Conservation (phyloP, 2,113 vertebrate genomes). For the Anolis sagrei region DNA sequence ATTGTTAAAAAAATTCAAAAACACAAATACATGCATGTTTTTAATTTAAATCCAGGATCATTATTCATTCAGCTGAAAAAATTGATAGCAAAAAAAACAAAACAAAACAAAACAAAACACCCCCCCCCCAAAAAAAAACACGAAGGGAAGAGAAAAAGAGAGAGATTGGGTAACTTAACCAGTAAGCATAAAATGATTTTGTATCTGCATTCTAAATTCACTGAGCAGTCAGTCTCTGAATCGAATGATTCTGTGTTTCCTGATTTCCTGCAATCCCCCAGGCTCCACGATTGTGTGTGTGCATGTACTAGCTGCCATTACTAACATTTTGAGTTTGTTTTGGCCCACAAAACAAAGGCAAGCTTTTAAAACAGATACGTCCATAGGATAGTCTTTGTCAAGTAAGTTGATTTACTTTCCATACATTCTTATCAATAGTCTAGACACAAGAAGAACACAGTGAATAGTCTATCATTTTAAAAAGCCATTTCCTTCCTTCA, state of each 20-base stretch:
- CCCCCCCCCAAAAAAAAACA: too few species aligned
- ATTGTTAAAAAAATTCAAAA: background rate
- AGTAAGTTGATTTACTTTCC: slow-evolving; percentile 19
- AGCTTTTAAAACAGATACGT: background rate
- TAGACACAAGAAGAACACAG: slow-evolving; percentile 29
- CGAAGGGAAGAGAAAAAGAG: background rate
- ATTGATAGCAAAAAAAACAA: background rate
- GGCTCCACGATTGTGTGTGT: background rate
- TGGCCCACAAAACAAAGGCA: slow-evolving; percentile 43
- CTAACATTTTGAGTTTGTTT: slow-evolving; percentile 36
- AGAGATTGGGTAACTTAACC: background rate
- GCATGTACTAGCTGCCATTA: background rate
- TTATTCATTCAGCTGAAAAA: background rate
- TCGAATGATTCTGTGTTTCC: background rate
- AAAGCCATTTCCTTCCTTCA: slow-evolving; percentile 45
- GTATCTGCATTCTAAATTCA: background rate
- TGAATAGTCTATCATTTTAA: slow-evolving; percentile 26
- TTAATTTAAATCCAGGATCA: background rate
- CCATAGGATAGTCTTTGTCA: slow-evolving; percentile 29
- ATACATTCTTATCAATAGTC: slow-evolving; percentile 25
- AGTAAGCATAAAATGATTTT: background rate
- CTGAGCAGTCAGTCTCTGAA: background rate
- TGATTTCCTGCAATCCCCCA: background rate
- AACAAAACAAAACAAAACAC: too few species aligned
- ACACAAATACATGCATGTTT: background rate